Base-by-base conservation (phyloP, 2,113 vertebrate species). In the Desmodus rotundus region DNA sequence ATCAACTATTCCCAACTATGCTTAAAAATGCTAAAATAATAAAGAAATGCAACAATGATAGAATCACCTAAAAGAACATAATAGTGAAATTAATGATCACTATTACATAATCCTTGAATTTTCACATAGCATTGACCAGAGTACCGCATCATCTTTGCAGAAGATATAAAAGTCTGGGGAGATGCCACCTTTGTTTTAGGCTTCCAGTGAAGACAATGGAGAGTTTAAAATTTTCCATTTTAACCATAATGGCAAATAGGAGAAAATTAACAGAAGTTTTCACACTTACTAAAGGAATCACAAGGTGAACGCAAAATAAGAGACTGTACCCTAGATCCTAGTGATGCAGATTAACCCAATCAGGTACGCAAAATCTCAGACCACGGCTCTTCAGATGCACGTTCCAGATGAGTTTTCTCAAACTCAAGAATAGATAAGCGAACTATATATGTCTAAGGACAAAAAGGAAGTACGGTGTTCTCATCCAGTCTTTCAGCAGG, bases 381-480 rank as follows among this genome's bases (percentile, higher is more conserved):
- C 33, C 26, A 33, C 47, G 43, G 45, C 13, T 77, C 68, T 82
- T 70, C 38, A 36, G 17, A 47, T 92, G 2, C 33, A 31, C 93
- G 65, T 94, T 92, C 67, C 61, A 78, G 47, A 26, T 92, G 61
- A 54, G 10, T 68, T 78, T 94, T 96, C 52, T 89, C 43, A 86
- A 65, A 92, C 38, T 89, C 4, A 47, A 26, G 47, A 74, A 85
- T 67, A 13, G 16, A 31, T 87, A 13, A 63, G 20, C 74, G 41
- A 94, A 52, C 45, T 33, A 38, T 58, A 43, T 58, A 93, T 78
- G 94, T 83, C 45, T n/a, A 85, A 74, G 19, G 43, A 58, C 24
- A 85, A 83, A 4, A 93, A 90, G 70, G 70, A 95, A 83, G 67
- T 68, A 82, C 0, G 22, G 26, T 80, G 5, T 85, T 88, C 78